Evolutionary conservation across 2,797 vertebrate genomes (phyloP), one percentile per base, ranked within the genome.

Genomic region (Danionella dracula): DNA sequence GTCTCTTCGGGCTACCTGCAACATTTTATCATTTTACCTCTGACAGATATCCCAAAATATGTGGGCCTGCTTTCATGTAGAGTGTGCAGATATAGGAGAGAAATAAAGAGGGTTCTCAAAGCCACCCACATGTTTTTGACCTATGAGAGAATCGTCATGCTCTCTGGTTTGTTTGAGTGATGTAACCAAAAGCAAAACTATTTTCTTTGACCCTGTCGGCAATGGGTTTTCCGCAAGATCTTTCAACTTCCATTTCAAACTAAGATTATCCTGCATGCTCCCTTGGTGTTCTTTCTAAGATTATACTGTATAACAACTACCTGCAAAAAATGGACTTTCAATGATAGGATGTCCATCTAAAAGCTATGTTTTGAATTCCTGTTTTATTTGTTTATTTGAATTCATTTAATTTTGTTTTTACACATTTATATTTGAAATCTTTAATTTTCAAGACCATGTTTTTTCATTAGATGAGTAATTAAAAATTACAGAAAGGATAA

Each of bases 61-160:
- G 34, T 38, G 13, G 42, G 20, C 37, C 53, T 62, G 44, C 38
- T 29, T 44, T 70, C 32, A 13, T 2, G 32, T 31, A 35, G 19
- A 46, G 32, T 45, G 42, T 1, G 11, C 27, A 1, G 20, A 20
- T 21, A 56, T 23, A 68, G 78, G 72, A 63, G 71, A 82, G 72
- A 80, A 73, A 75, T 72, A 60, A 75, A 84, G 79, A 81, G 70
- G 79, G 56, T 81, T 50, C 60, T 80, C 73, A 72, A 76, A 78
- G 81, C 77, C 62, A 50, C 78, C 68, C 71, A 78, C 83, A 85
- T 78, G 78, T 82, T 70, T 78, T 71, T 73, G 68, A 81, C 75
- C 79, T 57, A 69, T 77, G 77, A 79, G 82, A 82, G 75, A 74
- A 76, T 70, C 77, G 78, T 73, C 69, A 65, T 62, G 73, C 73